Evolutionary conservation across 2,113 vertebrate species (phyloP), one percentile per base, ranked within the genome.

Genomic region (Procapra przewalskii): DNA sequence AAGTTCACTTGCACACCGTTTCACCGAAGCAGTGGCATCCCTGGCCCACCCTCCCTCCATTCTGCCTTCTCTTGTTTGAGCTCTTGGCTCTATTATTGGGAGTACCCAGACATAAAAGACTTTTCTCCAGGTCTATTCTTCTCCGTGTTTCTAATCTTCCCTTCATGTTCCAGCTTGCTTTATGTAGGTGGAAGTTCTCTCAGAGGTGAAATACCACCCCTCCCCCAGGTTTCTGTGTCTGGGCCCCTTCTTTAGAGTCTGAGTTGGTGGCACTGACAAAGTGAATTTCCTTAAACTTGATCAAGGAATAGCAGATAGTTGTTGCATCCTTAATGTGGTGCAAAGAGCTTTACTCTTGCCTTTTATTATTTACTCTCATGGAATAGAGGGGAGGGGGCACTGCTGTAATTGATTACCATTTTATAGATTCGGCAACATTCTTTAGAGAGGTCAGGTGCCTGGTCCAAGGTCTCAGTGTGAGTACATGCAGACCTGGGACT

Each of bases 241-340:
- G 31, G 7, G 3, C 29, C 36, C 71, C 67, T 89, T 92, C 64
- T 59, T 91, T 90, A 93, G 79, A 90, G 52, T 90, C 55, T 88
- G 71, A 91, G 71, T 88, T 79, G 40, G 7, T 85, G 62, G 77
- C 75, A 89, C 81, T 59, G 91, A 92, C 90, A 93, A 75, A 93
- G 89, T 83, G 88, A 95, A 91, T 92, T 92, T 96, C 54, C 50
- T 45, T 67, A 79, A 91, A 97, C 75, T 29, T 95, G 86, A 88
- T 96, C 86, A 96, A 96, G 71, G 91, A 91, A 93, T 71, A 90
- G 88, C 88, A 92, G 92, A 75, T 71, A 57, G 88, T 94, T 97
- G 64, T 82, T 86, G 85, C 81, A 90, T 92, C 45, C 50, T 95
- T 95, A 95, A 79, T 94, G 54, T 59, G 50, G 21, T 71, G 40